These are phyloP conservation scores for Halocynthia roretzi DNA, from an alignment of 23 tunicate genomes.

Conservation along the genomic window DNA sequence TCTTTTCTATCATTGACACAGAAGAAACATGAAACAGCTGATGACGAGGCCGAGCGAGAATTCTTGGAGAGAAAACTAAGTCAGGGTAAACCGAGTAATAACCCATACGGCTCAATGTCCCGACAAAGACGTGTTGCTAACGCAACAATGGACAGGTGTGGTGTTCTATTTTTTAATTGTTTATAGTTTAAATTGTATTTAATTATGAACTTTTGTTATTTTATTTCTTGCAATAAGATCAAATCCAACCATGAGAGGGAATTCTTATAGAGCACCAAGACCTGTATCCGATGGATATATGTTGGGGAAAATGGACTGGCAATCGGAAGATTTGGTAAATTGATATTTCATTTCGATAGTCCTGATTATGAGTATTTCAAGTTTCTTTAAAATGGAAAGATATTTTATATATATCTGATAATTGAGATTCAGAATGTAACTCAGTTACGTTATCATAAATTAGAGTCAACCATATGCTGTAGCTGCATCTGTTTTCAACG, in stretches of 20 bases:
- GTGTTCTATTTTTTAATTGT: too few species aligned
- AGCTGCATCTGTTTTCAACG: slow-evolving; percentile 28
- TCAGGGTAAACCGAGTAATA: slow-evolving; percentile 37
- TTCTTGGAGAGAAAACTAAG: slow-evolving; percentile 40
- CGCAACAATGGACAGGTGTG: too few species aligned
- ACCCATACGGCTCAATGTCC: not conserved
- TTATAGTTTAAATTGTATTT: not conserved
- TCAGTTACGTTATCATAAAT: too few species aligned
- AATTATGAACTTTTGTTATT: not conserved
- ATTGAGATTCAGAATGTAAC: not conserved
- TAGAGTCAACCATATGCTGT: too few species aligned
- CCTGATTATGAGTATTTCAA: not conserved
- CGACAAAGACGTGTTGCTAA: too few species aligned
- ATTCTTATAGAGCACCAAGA: slow-evolving; percentile 23
- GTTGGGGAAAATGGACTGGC: slow-evolving; percentile 36
- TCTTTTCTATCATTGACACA: too few species aligned
- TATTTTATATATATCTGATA: not conserved
- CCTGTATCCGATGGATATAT: slow-evolving; percentile 73
- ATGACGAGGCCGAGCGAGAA: slow-evolving; percentile 53
- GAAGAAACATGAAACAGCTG: too few species aligned
- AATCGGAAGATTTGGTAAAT: slow-evolving; percentile 28
- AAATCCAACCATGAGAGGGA: slow-evolving; percentile 41
- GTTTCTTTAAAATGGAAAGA: too few species aligned
- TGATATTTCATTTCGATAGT: slow-evolving; percentile 5
- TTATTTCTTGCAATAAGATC: not conserved